These are phyloP conservation scores for Xestia xanthographa DNA, from an alignment of 2,888 invertebrate species.

Conservation along the genomic window DNA sequence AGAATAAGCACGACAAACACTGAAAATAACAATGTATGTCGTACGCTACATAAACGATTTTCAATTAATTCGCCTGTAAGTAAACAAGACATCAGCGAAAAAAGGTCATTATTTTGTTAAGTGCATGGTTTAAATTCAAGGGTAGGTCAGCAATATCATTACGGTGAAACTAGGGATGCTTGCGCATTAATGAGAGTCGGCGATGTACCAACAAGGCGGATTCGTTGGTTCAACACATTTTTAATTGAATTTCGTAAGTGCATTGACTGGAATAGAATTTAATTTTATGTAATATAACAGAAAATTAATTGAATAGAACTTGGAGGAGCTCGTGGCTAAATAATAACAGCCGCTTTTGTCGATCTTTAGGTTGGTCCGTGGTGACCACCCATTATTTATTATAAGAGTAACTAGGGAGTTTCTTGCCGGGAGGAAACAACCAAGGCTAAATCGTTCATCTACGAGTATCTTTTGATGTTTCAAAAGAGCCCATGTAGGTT, in stretches of 20 bases:
- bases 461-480: too few species aligned
- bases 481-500: too few species aligned
- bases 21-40: not conserved
- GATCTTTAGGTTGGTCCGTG: not conserved
- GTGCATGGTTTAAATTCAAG: conserved; percentile 59
- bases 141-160: conserved; percentile 65
- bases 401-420: too few species aligned
- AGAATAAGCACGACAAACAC: not conserved
- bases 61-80: not conserved
- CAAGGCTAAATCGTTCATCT: too few species aligned
- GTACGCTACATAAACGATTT: conserved; percentile 1
- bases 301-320: not conserved
- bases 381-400: too few species aligned
- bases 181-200: conserved; percentile 72
- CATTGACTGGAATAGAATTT: not conserved
- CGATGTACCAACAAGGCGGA: conserved; percentile 16
- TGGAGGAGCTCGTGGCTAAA: not conserved
- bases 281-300: not conserved
- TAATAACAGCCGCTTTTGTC: not conserved
- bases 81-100: conserved; percentile 1
- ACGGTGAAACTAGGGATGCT: conserved; percentile 58
- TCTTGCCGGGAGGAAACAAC: too few species aligned
- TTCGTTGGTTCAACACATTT: conserved; percentile 48
- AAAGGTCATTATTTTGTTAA: conserved; percentile 15
- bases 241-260: conserved; percentile 54